Evolutionary conservation across 1,140 invertebrate genomes (phyloP), one percentile per base, ranked within the genome.

Genomic region (Brachionus koreanus): DNA sequence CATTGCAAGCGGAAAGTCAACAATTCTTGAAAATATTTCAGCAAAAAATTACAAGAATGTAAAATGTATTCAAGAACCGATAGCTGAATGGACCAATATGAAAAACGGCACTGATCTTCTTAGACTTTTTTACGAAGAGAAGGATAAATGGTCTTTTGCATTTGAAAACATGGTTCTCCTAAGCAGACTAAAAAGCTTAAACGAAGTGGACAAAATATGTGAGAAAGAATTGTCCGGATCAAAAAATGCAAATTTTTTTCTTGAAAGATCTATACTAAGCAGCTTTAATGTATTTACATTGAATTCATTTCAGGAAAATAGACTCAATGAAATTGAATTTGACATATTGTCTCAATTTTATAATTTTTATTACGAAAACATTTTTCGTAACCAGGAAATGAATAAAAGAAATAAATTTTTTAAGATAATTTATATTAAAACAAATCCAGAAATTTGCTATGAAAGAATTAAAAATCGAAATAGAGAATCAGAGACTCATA

Each of bases 41-140:
- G 37, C 49, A 13, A 79, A 25, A 29, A 23, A 65, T 13, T 12
- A 43, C 12, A 74, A 49, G 29, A 46, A 46, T 16, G 12, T 35
- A 19, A 12, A 61, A 35, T 79, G 52, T 61, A 3, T 61, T 6
- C 76, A 79, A 65, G 76, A 79, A 19, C 76, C 76, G 46, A 65
- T 79, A 37, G n/a, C 76, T 6, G 76, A 79, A 35, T 79, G 76
- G 76, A 79, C 61, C n/a, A 79, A 79, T 42, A 79, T 79, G 76
- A 79, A 25, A 37, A 37, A 29, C 43, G 76, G 76, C 0, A 23
- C 23, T 19, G 76, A 79, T 65, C 35, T 79, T 39, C 25, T 79
- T 7, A 37, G 49, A 25, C 49, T 65, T 9, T 79, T 79, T 79
- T 79, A 79, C 29, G 76, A 79, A 65, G 49, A 79, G 42, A 39